These are phyloP conservation scores for Fulmarus glacialis DNA, from an alignment of 2,113 vertebrate genomes.

Conservation along the genomic window DNA sequence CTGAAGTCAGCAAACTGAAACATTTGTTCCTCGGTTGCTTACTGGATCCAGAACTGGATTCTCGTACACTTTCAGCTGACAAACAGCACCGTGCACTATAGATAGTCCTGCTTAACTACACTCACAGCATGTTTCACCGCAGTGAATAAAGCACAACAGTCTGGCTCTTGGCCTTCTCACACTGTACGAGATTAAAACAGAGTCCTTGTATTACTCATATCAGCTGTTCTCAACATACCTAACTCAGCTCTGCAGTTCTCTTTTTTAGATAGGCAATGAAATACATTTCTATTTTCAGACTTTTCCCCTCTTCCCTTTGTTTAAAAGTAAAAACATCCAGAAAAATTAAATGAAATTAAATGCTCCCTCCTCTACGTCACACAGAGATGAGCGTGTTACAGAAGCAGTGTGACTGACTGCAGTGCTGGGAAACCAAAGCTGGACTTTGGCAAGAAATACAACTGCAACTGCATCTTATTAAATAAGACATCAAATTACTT, in stretches of 20 bases:
- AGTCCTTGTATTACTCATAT: not conserved
- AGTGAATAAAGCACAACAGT: not conserved
- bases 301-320: not conserved
- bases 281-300: not conserved
- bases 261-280: not conserved
- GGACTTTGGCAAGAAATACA: not conserved
- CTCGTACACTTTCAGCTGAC: not conserved
- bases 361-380: not conserved
- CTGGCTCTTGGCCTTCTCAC: not conserved
- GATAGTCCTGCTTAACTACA: not conserved
- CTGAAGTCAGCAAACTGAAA: not conserved
- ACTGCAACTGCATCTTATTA: not conserved
- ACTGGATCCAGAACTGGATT: not conserved
- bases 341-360: not conserved
- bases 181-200: not conserved
- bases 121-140: not conserved
- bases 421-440: not conserved
- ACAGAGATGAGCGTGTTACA: not conserved
- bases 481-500: not conserved
- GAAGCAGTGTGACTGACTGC: not conserved
- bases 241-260: not conserved
- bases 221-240: not conserved
- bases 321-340: not conserved
- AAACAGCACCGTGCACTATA: accelerated
- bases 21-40: not conserved